Conservation (phyloP, 2,888 invertebrate genomes). For the Pseudoips prasinana region DNA sequence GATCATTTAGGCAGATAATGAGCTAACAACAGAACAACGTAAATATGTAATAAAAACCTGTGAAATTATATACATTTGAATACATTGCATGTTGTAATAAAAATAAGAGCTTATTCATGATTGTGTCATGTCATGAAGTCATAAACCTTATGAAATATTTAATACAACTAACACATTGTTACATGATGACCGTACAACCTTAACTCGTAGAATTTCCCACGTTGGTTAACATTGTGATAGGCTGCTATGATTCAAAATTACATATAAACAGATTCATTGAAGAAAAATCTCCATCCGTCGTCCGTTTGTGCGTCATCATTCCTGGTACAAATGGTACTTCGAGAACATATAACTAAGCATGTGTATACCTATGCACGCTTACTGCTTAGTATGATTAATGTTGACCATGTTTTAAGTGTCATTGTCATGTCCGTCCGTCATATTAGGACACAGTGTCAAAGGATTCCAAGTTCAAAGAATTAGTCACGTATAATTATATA, state of each 20-base stretch:
- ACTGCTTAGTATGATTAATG: conserved; percentile 27
- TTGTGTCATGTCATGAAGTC: no score
- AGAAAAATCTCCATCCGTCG: conserved; percentile 68
- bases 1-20: no score
- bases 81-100: no score
- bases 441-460: conserved; percentile 3
- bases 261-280: conserved; percentile 63
- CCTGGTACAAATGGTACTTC: conserved; percentile 43
- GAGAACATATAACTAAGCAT: conserved; percentile 10
- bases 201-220: conserved; percentile 36
- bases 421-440: conserved; percentile 8
- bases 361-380: no score
- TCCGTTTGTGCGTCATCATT: conserved; percentile 70
- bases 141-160: no score
- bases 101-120: no score
- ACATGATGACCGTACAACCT: no score
- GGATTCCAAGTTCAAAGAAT: conserved; percentile 1
- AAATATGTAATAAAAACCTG: no score
- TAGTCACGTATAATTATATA: conserved; percentile 6
- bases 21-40: no score
- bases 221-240: conserved; percentile 12
- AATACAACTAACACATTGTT: no score
- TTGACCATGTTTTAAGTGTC: conserved; percentile 5
- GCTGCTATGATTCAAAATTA: conserved; percentile 62
- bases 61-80: no score